Conservation (phyloP, 2,888 invertebrate genomes). For the Drosophila dives region DNA sequence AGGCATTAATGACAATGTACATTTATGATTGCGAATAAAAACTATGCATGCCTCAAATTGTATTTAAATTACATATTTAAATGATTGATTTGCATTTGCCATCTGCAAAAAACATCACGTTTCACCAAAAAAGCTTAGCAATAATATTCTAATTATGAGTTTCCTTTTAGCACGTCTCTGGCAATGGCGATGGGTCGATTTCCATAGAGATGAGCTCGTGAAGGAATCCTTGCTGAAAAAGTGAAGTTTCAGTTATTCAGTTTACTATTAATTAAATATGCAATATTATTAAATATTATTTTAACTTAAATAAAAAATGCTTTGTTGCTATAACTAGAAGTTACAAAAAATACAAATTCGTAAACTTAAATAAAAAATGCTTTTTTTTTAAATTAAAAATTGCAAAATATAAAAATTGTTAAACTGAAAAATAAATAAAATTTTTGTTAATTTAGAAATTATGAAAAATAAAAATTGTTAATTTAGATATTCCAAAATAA, state of each 20-base stretch:
- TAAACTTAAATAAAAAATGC: background rate
- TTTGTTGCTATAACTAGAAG: too few species aligned
- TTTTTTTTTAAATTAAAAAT: background rate
- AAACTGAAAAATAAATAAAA: too few species aligned
- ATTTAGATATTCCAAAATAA: too few species aligned
- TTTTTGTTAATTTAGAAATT: too few species aligned
- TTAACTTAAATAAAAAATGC: too few species aligned
- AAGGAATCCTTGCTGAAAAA: background rate
- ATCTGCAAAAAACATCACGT: slow-evolving; percentile 16
- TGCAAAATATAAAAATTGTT: too few species aligned
- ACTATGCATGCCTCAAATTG: background rate
- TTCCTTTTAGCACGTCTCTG: background rate
- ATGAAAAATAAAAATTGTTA: too few species aligned
- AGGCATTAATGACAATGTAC: too few species aligned
- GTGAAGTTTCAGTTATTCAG: background rate
- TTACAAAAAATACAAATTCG: too few species aligned
- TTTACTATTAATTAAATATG: background rate
- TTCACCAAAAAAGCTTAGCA: slow-evolving; percentile 8
- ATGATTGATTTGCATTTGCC: background rate
- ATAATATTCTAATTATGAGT: slow-evolving; percentile 40
- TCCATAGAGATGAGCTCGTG: slow-evolving; percentile 18
- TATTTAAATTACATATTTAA: background rate
- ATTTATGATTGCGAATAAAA: background rate
- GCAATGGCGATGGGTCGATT: background rate
- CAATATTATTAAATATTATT: background rate